These are phyloP conservation scores for Zaprionus inermis DNA, from an alignment of 1,140 invertebrate species.

Conservation along the genomic window DNA sequence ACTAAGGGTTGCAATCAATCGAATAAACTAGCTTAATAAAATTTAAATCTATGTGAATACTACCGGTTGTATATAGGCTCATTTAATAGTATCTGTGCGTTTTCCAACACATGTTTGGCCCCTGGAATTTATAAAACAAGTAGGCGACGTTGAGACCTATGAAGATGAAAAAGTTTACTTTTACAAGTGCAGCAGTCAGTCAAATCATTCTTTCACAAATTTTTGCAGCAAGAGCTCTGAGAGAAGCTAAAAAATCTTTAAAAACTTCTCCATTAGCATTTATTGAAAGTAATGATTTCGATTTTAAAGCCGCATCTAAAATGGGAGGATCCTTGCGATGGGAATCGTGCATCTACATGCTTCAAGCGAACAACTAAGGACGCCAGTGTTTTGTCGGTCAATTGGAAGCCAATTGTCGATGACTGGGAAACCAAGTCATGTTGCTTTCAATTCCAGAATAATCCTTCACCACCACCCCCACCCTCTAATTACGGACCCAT, in stretches of 20 bases:
- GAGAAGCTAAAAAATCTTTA: conserved; percentile 43
- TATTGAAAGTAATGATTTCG: conserved; percentile 20
- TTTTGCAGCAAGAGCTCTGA: conserved; percentile 72
- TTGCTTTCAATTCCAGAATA: conserved; percentile 62
- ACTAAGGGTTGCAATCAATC: neutral
- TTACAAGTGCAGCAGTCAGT: neutral
- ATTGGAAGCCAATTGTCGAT: neutral
- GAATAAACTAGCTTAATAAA: too few species aligned
- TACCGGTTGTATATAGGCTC: too few species aligned
- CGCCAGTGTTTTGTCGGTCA: too few species aligned
- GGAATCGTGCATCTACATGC: too few species aligned
- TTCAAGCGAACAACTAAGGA: too few species aligned
- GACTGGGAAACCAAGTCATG: conserved; percentile 45
- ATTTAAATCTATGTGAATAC: too few species aligned
- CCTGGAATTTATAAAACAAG: neutral
- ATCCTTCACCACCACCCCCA: conserved; percentile 68
- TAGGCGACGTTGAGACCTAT: conserved; percentile 19
- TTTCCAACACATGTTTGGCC: conserved; percentile 26
- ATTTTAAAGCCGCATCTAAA: conserved; percentile 51
- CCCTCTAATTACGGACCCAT: conserved; percentile 85
- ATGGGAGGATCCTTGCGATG: conserved; percentile 46
- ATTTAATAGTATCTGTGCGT: conserved; percentile 1
- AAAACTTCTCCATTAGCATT: neutral
- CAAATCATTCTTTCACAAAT: conserved; percentile 67
- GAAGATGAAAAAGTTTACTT: neutral